Conservation (phyloP, 2,113 vertebrate species). For the Tenrec ecaudatus region DNA sequence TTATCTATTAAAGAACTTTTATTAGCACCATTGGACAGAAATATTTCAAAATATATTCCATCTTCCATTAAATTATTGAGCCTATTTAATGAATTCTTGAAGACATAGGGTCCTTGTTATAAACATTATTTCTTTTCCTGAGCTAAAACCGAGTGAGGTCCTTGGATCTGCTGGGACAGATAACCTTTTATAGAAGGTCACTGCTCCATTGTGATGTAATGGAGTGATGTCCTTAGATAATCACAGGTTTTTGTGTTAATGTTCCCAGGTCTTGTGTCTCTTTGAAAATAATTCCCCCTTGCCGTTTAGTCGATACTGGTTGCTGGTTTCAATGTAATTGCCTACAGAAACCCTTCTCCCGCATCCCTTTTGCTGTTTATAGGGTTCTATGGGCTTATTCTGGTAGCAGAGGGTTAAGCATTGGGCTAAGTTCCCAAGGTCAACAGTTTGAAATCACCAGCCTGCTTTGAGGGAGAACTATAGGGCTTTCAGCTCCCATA, state of each 20-base stretch:
- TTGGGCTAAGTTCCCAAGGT: too few species aligned
- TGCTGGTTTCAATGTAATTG: neutral
- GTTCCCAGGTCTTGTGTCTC: neutral
- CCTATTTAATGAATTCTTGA: conserved; percentile 41
- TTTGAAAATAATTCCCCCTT: neutral
- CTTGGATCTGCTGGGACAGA: neutral
- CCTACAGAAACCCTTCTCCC: neutral
- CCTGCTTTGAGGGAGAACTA: too few species aligned
- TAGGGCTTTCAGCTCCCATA: too few species aligned
- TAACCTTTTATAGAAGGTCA: neutral
- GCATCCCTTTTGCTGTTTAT: conserved; percentile 35
- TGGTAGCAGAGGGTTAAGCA: too few species aligned
- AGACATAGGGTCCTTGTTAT: conserved; percentile 9
- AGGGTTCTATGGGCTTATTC: neutral
- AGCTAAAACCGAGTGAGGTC: conserved; percentile 9
- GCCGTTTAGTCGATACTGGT: neutral
- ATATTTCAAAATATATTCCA: neutral
- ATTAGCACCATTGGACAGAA: conserved; percentile 26
- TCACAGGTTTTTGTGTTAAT: neutral
- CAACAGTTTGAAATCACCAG: too few species aligned
- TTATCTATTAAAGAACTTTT: neutral
- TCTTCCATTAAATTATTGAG: conserved; percentile 25
- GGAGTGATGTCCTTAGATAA: neutral
- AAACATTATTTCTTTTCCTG: conserved; percentile 15
- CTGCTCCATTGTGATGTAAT: neutral